Evolutionary conservation across 2,888 invertebrate genomes (phyloP), one percentile per base, ranked within the genome.

Genomic region (Catocala fraxini): DNA sequence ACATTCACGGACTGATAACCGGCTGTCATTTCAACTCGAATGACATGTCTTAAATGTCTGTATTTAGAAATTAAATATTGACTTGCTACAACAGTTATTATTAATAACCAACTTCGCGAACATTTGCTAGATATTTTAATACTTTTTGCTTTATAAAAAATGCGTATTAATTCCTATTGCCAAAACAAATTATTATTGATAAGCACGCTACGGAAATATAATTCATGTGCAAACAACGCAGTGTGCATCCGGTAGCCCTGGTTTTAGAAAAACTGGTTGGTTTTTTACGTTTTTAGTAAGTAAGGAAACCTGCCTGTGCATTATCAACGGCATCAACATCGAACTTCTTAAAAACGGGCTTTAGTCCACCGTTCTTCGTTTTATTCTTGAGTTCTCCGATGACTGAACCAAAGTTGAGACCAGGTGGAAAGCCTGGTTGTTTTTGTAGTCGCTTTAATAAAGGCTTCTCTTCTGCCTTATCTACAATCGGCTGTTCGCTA

Each of bases 301-400:
- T 41, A 52, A 52, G 25, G 51, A 70, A 73, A 89, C 89, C 80
- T 89, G 90, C 93, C 93, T 93, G 86, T 59, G 69, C 71, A 65
- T 83, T 80, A 61, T 89, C 89, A 70, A 86, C 83, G 42, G 78
- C 70, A 69, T 89, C 91, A 41, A 82, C 67, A 64, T 92, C 92
- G 63, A 93, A 93, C 73, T 93, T 93, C 81, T 87, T 91, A 73
- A 94, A 93, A 52, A 94, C 93, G 2, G 94, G 93, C 75, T 93
- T 93, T 25, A 92, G 76, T 51, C 87, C 88, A 9, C 89, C 90
- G 61, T 87, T 91, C 63, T 84, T 88, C 0, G 94, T 93, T 83
- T 91, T 93, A 64, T 83, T 88, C 73, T 90, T 93, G 65, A 94
- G 76, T 71, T 94, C 94, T 45, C 94, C 94, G 58, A 94, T 93